A percentile compares a stretch with the other conserved stretches of the same genome.
Conservation (phyloP, 2,888 invertebrate genomes). For the Caenorhabditis uteleia region DNA sequence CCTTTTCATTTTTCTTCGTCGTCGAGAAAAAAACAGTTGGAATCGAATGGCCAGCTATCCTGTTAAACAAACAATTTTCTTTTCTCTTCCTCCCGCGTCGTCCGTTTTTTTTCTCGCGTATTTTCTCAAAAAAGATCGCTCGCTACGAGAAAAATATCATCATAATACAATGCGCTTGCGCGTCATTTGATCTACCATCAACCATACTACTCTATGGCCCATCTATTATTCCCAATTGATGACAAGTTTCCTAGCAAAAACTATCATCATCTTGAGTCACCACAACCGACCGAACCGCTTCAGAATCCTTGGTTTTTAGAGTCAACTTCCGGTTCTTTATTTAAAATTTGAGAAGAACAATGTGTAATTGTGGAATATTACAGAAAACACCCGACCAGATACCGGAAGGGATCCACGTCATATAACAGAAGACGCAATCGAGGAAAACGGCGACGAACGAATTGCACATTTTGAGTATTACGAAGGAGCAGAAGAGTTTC, state of each 20-base stretch:
- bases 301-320: slow-evolving; percentile 22
- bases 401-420: slow-evolving; percentile 39
- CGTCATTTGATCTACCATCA: no score
- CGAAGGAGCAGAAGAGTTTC: slow-evolving; percentile 53
- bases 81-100: no score
- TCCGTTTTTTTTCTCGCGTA: no score
- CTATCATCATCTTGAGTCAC: slow-evolving; percentile 35
- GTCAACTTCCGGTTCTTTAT: not conserved
- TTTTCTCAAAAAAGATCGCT: no score
- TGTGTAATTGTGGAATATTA: not conserved
- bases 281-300: slow-evolving; percentile 12
- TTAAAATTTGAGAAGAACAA: not conserved
- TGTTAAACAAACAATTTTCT: no score
- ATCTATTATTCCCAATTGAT: slow-evolving; percentile 21
- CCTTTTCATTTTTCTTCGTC: no score
- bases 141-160: no score
- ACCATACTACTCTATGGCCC: slow-evolving; percentile 23
- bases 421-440: slow-evolving; percentile 51
- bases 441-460: slow-evolving; percentile 58
- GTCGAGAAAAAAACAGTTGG: no score
- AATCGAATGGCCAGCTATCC: no score
- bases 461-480: slow-evolving; percentile 52
- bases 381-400: slow-evolving; percentile 27
- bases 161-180: no score
- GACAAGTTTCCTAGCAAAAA: slow-evolving; percentile 24